Evolutionary conservation across 2,888 invertebrate genomes (phyloP).

Genomic region (Yponomeuta sedellus): DNA sequence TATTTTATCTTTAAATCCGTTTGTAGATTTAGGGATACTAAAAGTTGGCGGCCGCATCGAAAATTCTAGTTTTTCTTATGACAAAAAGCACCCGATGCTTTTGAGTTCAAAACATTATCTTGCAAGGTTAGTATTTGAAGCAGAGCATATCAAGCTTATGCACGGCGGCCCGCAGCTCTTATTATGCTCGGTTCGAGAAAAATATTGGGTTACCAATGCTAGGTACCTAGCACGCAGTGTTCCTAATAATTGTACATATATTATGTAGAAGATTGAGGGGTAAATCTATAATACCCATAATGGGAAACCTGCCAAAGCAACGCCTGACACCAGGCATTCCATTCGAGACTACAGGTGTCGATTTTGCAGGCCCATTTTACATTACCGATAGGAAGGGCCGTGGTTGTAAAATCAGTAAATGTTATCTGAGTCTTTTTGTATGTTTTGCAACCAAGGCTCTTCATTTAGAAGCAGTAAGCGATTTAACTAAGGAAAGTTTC

Average conservation of each 20-base stretch:
- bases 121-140: constrained; percentile 3
- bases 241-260: neutral
- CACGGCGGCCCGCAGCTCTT: constrained; percentile 14
- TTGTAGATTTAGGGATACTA: constrained; percentile 16
- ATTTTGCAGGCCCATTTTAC: constrained; percentile 20
- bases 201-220: constrained; percentile 7
- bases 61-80: constrained; percentile 3
- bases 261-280: constrained; percentile 4
- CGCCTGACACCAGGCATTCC: constrained; percentile 6
- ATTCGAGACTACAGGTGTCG: constrained; percentile 1
- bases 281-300: neutral
- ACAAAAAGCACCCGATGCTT: constrained; percentile 14
- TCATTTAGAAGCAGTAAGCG: constrained; percentile 30
- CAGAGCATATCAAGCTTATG: constrained; percentile 5
- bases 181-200: constrained; percentile 8
- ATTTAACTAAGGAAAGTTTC: constrained; percentile 27
- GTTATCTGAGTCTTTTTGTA: constrained; percentile 21
- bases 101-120: constrained; percentile 4
- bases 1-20: constrained; percentile 14
- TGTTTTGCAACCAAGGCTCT: constrained; percentile 23
- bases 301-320: constrained; percentile 8
- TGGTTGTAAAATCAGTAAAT: constrained; percentile 14
- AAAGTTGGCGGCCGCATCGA: constrained; percentile 18
- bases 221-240: constrained; percentile 7
- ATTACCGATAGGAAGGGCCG: constrained; percentile 13